Percentiles rank a stretch among this genome's conserved stretches.
phyloP scores from a whole-genome alignment of 2,797 vertebrate genomes.

The Rhinogobio ventralis region DNA sequence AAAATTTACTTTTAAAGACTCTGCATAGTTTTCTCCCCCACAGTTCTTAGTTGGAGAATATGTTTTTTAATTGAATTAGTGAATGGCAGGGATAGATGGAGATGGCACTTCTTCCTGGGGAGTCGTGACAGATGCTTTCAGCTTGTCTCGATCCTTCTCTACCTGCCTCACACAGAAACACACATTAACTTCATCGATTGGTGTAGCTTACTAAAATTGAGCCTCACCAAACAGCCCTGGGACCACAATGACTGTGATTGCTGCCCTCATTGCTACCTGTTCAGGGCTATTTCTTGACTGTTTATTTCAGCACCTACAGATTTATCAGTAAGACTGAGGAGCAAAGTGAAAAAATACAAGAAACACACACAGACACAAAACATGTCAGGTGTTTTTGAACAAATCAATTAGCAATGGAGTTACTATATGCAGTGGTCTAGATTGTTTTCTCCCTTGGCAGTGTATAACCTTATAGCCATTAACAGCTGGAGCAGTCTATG shows the following conservation, averaged over 20 bases:
- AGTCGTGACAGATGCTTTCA: constrained; percentile 68
- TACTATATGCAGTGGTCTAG: not conserved
- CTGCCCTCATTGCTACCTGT: constrained; percentile 50
- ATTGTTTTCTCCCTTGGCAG: constrained; percentile 8
- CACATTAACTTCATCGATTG: constrained; percentile 75
- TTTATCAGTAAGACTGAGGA: constrained; percentile 43
- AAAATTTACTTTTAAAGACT: not conserved
- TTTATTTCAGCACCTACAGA: constrained; percentile 47
- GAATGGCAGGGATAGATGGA: constrained; percentile 69
- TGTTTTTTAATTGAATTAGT: constrained; percentile 75
- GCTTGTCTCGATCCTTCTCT: constrained; percentile 71
- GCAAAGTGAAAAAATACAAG: constrained; percentile 40
- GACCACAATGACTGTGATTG: constrained; percentile 59
- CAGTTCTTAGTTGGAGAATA: constrained; percentile 59
- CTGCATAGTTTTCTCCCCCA: not conserved
- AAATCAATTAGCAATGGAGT: constrained; percentile 31
- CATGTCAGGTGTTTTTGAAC: constrained; percentile 47
- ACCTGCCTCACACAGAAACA: constrained; percentile 68
- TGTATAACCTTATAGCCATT: constrained; percentile 26
- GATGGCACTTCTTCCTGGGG: constrained; percentile 58
- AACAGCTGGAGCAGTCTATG: constrained; percentile 22
- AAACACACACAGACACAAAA: constrained; percentile 25
- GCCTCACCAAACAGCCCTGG: constrained; percentile 64
- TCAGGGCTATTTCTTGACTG: constrained; percentile 41
- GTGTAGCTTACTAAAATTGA: constrained; percentile 71